These are phyloP conservation scores for Erebia aethiops DNA, from an alignment of 2,888 invertebrate species.

Conservation along the genomic window DNA sequence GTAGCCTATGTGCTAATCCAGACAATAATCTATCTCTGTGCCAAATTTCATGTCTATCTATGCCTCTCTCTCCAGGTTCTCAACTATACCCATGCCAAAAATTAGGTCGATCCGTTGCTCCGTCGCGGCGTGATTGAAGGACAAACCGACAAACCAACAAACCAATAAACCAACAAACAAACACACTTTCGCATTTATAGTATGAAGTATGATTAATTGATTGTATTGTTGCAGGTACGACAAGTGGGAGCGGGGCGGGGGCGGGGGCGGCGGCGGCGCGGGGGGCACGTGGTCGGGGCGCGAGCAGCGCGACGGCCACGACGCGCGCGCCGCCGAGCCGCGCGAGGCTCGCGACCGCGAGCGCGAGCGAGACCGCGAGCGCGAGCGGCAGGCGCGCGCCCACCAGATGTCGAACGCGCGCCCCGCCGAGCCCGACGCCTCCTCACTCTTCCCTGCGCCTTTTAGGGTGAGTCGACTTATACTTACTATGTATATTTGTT, in stretches of 20 bases:
- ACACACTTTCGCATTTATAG: too few relatives aligned
- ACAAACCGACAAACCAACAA: too few relatives aligned
- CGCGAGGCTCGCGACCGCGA: conserved; percentile 83
- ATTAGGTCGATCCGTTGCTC: too few relatives aligned
- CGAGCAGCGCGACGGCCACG: conserved; percentile 58
- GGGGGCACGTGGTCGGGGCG: conserved; percentile 50
- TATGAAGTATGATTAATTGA: too few relatives aligned
- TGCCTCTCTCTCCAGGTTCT: too few relatives aligned
- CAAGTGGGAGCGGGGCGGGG: conserved; percentile 79
- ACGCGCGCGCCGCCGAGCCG: conserved; percentile 53
- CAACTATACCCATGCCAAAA: too few relatives aligned
- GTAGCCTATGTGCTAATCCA: too few relatives aligned
- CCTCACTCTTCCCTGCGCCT: conserved; percentile 86
- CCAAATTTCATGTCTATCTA: too few relatives aligned
- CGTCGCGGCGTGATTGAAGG: too few relatives aligned
- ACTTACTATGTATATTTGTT: too few relatives aligned
- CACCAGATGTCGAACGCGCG: conserved; percentile 87
- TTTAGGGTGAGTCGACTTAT: conserved; percentile 82
- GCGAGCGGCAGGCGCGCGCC: conserved; percentile 89
- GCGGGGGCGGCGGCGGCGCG: conserved; percentile 56
- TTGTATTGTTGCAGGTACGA: conserved; percentile 69
- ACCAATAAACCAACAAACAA: too few relatives aligned
- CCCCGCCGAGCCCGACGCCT: conserved; percentile 83
- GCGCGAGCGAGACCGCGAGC: conserved; percentile 86
- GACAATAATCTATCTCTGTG: too few relatives aligned